Percentiles rank a stretch among this genome's conserved stretches.
These are phyloP conservation scores for Gnathonemus echidnorhynchus DNA, from an alignment of 2,113 vertebrate species.

Conservation along the genomic window DNA sequence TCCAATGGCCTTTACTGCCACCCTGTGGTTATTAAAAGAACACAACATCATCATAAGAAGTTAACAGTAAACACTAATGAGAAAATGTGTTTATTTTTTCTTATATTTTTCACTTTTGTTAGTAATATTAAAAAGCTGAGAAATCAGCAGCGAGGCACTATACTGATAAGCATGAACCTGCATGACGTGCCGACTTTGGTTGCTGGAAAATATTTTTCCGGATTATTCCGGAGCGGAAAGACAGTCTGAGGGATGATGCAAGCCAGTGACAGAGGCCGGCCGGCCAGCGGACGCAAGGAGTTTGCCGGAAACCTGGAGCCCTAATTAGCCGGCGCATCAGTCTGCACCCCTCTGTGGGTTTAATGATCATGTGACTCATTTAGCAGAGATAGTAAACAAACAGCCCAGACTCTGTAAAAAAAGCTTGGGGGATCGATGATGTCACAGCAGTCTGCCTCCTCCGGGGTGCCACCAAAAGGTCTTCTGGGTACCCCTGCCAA, in stretches of 20 bases:
- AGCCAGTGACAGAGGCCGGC: not conserved
- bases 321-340: not conserved
- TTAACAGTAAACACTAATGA: not conserved
- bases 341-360: not conserved
- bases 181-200: not conserved
- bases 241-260: not conserved
- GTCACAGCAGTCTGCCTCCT: not conserved
- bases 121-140: not conserved
- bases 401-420: not conserved
- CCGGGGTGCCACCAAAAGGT: not conserved
- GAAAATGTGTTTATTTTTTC: not conserved
- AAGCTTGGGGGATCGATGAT: too few species aligned
- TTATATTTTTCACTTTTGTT: not conserved
- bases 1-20: constrained; percentile 42
- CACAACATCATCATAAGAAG: not conserved
- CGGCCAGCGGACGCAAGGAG: not conserved
- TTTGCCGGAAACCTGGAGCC: not conserved
- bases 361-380: not conserved
- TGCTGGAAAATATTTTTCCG: not conserved
- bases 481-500: not conserved
- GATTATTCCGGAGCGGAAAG: not conserved
- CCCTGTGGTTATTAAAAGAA: constrained; percentile 38
- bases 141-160: not conserved
- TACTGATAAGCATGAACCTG: not conserved
- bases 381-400: not conserved